Evolutionary conservation across 2,797 vertebrate species (phyloP).

Genomic region (Kryptolebias ocellatus): DNA sequence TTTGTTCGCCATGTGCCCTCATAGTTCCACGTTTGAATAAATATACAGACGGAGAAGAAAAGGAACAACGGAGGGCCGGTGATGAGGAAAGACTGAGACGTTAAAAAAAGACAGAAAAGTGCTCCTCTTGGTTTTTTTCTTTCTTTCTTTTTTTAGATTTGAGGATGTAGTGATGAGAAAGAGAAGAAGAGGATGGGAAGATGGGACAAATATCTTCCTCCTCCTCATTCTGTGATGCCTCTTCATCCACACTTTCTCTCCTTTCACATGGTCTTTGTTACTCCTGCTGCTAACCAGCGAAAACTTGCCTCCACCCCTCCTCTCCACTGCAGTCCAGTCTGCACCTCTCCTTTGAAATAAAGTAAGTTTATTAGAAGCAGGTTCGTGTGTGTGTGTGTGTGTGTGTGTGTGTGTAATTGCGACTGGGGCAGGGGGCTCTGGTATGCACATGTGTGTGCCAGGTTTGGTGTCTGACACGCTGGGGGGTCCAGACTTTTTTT

Average conservation of each 20-base stretch:
- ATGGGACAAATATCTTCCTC: background rate
- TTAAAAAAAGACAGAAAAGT: constrained; percentile 8
- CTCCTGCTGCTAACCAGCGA: constrained; percentile 78
- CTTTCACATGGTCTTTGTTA: constrained; percentile 84
- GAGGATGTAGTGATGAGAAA: constrained; percentile 17
- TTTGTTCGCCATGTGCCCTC: constrained; percentile 58
- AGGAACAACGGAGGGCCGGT: constrained; percentile 15
- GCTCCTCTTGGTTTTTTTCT: constrained; percentile 5
- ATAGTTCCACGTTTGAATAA: constrained; percentile 69
- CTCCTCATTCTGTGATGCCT: background rate
- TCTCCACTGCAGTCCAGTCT: constrained; percentile 51
- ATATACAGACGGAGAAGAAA: constrained; percentile 54
- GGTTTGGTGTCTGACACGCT: constrained; percentile 75
- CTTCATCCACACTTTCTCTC: constrained; percentile 42
- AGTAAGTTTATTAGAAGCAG: constrained; percentile 81
- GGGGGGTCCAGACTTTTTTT: constrained; percentile 67
- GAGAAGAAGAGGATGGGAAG: constrained; percentile 15
- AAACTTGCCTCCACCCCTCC: constrained; percentile 59
- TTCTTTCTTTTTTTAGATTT: constrained; percentile 17
- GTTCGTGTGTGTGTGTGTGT: constrained; percentile 24
- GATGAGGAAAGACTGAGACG: constrained; percentile 39
- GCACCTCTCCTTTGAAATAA: constrained; percentile 67
- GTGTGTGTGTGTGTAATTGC: background rate
- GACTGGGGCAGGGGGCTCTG: background rate
- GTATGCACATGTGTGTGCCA: constrained; percentile 75